phyloP scores from a whole-genome alignment of 2,888 invertebrate species.

The Brachylomia viminalis region DNA sequence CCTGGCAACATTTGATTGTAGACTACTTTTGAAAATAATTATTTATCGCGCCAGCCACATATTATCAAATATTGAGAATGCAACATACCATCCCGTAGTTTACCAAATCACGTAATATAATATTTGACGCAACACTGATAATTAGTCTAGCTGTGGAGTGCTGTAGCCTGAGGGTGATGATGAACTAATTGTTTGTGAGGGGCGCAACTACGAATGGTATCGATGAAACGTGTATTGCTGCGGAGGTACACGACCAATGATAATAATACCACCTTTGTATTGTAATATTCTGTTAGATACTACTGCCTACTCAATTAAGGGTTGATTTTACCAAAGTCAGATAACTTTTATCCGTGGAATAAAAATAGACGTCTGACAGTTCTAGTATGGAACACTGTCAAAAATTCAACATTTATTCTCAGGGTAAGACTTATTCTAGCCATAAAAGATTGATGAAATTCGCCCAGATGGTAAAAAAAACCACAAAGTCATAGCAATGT shows the following conservation, averaged over 20 bases:
- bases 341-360: too few relatives aligned
- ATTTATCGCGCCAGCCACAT: background rate
- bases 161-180: background rate
- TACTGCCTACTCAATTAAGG: constrained; percentile 6
- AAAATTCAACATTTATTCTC: too few relatives aligned
- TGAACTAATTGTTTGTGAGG: background rate
- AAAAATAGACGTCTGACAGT: too few relatives aligned
- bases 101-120: background rate
- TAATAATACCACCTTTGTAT: constrained; percentile 31
- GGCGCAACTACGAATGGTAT: background rate
- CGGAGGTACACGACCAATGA: constrained; percentile 23
- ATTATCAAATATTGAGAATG: constrained; percentile 1
- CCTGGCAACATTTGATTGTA: constrained; percentile 33
- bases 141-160: background rate
- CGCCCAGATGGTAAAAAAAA: constrained; percentile 23
- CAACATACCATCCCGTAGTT: constrained; percentile 8
- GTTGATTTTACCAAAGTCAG: too few relatives aligned
- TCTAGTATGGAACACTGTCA: too few relatives aligned
- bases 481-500: constrained; percentile 6
- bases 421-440: too few relatives aligned
- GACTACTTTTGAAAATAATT: constrained; percentile 29
- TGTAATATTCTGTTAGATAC: constrained; percentile 16
- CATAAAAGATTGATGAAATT: too few relatives aligned
- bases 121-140: background rate
- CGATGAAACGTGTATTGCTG: constrained; percentile 11